phyloP scores from a whole-genome alignment of 2,888 invertebrate genomes.

The Ypsolopha sequella region DNA sequence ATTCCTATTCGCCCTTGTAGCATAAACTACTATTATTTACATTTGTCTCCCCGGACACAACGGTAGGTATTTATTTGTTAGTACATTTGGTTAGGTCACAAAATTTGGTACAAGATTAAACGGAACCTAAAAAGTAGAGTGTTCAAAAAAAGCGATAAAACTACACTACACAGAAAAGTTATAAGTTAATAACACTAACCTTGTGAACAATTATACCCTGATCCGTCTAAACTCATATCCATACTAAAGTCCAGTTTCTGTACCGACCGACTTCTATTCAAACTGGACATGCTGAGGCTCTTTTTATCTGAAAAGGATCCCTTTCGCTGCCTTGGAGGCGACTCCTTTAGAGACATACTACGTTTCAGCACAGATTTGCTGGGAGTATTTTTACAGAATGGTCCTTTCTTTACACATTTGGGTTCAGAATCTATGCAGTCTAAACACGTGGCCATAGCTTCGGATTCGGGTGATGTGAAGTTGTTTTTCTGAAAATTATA shows the following conservation, averaged over 20 bases:
- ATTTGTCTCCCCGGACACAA: too few species aligned
- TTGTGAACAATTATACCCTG: constrained; percentile 43
- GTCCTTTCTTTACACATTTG: constrained; percentile 29
- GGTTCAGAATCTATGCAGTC: constrained; percentile 32
- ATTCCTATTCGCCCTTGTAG: too few species aligned
- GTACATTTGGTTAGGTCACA: too few species aligned
- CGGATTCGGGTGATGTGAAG: constrained; percentile 52
- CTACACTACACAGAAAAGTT: too few species aligned
- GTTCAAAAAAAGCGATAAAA: too few species aligned
- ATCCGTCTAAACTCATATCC: constrained; percentile 66
- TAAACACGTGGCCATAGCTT: constrained; percentile 50
- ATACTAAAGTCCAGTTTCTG: constrained; percentile 66
- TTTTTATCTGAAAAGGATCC: constrained; percentile 40
- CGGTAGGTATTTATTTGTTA: too few species aligned
- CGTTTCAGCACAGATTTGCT: constrained; percentile 37
- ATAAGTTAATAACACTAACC: constrained; percentile 30
- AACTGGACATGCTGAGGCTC: constrained; percentile 50
- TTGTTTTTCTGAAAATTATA: constrained; percentile 44
- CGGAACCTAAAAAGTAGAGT: too few species aligned
- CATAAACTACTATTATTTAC: too few species aligned
- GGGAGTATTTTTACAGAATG: constrained; percentile 43
- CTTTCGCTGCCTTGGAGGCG: constrained; percentile 38
- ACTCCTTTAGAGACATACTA: constrained; percentile 51
- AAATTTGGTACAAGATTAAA: too few species aligned
- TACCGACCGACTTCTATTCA: constrained; percentile 56